Evolutionary conservation across 1,140 invertebrate species (phyloP), one percentile per base, ranked within the genome.

Genomic region (Drosophila pruinosa): DNA sequence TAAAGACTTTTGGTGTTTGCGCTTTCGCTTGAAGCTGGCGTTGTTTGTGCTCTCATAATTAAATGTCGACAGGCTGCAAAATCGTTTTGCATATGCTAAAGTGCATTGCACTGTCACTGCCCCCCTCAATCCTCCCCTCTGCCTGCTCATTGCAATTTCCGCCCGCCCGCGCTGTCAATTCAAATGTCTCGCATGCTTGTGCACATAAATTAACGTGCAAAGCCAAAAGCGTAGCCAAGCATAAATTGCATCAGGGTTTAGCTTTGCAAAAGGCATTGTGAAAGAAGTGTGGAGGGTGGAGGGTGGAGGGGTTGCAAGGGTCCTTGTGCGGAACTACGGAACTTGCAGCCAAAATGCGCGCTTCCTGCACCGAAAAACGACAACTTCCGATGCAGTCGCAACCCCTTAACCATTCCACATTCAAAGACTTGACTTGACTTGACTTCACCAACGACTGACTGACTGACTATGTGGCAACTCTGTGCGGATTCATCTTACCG

Each of bases 201-300:
- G 82, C 81, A 86, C 81, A 86, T 86, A 86, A 86, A 86, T 86
- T 86, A 86, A 62, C 78, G 48, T 65, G 64, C 54, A 78, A 78
- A 76, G 81, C 68, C 72, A 76, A 62, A 26, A 38, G 56, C 48
- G 63, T 61, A 81, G 82, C 82, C 78, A 65, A 74, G 82, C 77
- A 71, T 64, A 48, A 72, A 72, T 45, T 57, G 31, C 31, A 34
- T 2, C 12, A 3, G 31, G 31, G 1, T 34, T 34, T 5, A 28
- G 26, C 26, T 7, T 7, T 28, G 61, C 38, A 63, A 39, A 31
- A 19, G 41, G 17, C 8, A 24, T 48, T 7, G 17, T 4, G 14
- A 7, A n/a, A 1, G 4, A 7, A 26, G 39, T 31, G 15, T 8
- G 47, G 54, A n/a, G n/a, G 2, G 24, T 22, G 8, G 6, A 17